Conservation (phyloP, 1,140 invertebrate genomes). For the Halyomorpha halys region DNA sequence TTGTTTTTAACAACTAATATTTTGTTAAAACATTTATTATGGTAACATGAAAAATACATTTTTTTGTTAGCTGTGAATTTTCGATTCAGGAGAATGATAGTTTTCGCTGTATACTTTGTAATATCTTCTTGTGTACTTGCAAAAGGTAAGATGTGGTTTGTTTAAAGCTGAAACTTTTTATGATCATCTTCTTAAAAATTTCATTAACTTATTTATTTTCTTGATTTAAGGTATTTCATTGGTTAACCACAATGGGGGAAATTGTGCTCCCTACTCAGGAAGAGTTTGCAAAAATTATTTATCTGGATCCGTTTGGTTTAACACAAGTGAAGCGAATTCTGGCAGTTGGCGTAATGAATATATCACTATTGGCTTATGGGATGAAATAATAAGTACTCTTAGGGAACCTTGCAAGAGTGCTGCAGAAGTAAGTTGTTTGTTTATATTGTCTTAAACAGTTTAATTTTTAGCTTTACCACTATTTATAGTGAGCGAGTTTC, state of each 20-base stretch:
- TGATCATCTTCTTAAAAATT: no score
- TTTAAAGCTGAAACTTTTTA: no score
- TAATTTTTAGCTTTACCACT: no score
- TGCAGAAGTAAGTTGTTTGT: constrained; percentile 43
- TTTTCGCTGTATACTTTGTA: no score
- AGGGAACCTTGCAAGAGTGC: constrained; percentile 71
- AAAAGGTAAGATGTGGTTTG: no score
- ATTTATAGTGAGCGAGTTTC: no score
- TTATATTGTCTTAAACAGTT: not conserved
- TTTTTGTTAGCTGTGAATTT: no score
- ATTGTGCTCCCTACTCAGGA: constrained; percentile 80
- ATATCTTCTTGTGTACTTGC: no score
- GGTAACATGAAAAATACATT: no score
- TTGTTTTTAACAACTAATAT: no score
- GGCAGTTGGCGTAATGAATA: constrained; percentile 74
- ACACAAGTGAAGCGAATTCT: constrained; percentile 50
- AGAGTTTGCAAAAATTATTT: constrained; percentile 76
- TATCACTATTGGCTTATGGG: constrained; percentile 69
- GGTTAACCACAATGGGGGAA: constrained; percentile 38
- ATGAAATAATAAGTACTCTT: constrained; percentile 67
- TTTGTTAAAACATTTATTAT: no score
- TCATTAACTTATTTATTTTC: not conserved
- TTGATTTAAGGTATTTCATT: constrained; percentile 10
- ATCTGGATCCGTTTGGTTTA: constrained; percentile 70
- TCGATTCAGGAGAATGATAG: no score